A percentile compares a stretch with the other conserved stretches of the same genome.
These are phyloP conservation scores for Iguana delicatissima DNA, from an alignment of 2,797 vertebrate species.

Conservation along the genomic window DNA sequence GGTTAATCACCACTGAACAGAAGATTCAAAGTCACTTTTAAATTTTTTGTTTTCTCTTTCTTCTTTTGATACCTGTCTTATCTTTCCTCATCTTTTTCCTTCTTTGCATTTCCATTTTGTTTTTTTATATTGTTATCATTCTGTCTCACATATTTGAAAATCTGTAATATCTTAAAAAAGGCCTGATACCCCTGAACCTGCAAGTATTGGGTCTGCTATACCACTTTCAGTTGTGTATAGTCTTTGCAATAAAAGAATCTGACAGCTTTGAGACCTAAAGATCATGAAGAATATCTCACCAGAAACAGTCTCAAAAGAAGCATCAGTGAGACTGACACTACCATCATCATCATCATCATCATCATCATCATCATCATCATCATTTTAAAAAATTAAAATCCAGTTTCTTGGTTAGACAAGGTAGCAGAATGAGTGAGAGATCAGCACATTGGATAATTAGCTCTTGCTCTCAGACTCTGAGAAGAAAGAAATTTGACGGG, in stretches of 20 bases:
- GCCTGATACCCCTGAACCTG: too few species aligned
- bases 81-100: too few species aligned
- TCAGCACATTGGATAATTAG: background rate
- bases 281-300: background rate
- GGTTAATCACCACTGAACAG: too few species aligned
- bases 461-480: background rate
- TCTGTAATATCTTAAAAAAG: too few species aligned
- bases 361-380: background rate
- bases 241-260: background rate
- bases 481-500: background rate
- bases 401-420: background rate
- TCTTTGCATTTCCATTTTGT: too few species aligned
- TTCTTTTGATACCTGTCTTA: too few species aligned
- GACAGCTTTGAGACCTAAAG: background rate
- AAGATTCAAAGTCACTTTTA: too few species aligned
- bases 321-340: background rate
- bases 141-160: too few species aligned
- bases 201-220: too few species aligned
- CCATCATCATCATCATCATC: background rate
- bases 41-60: too few species aligned
- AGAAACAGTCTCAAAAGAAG: background rate
- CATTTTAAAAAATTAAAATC: background rate
- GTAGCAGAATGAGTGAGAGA: background rate
- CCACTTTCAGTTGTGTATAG: background rate
- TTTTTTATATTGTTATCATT: too few species aligned